Evolutionary conservation across 2,888 invertebrate genomes (phyloP), one percentile per base, ranked within the genome.

Genomic region (Orchesella flavescens): DNA sequence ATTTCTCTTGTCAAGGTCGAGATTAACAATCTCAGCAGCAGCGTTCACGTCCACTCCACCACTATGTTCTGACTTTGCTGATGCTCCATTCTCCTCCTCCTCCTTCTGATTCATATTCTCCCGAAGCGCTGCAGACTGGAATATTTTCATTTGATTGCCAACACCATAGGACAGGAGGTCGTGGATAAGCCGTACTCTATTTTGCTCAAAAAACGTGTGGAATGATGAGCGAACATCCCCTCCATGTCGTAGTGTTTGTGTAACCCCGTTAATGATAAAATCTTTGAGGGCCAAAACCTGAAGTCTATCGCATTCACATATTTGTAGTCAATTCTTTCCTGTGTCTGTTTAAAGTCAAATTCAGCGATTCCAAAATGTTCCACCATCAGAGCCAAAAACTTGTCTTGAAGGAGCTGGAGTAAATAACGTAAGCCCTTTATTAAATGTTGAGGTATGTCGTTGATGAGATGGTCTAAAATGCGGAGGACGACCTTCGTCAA

Each of bases 201-300:
- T 87, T 5, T 78, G 55, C 15, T 55, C 55, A 17, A 78, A 84
- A 59, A 86, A 86, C 55, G 85, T 86, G 0, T 34, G 66, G 53
- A 87, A 87, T 9, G 86, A 84, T 0, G 66, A 53, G 12, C 66
- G 49, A 1, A 63, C 44, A 0, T 77, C 13, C 1, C 82, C 74
- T 10, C 84, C 86, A 59, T 82, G 82, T 43, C 75, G 72, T 46
- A 21, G 23, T 9, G 83, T 55, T 7, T 83, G 86, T 0, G 82
- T 83, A 9, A 84, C 44, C 4, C 86, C 85, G 81, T 82, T 84
- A 9, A 86, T 49, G 2, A 85, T 44, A 65, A 86, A 86, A 53
- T 87, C 87, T 46, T 86, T 86, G 1, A 87, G 59, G 0, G 84
- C 86, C 83, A 87, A 76, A 1, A 85, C 53, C 65, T 85, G 85